Conservation (phyloP, 1,140 invertebrate genomes). For the Artemia franciscana region DNA sequence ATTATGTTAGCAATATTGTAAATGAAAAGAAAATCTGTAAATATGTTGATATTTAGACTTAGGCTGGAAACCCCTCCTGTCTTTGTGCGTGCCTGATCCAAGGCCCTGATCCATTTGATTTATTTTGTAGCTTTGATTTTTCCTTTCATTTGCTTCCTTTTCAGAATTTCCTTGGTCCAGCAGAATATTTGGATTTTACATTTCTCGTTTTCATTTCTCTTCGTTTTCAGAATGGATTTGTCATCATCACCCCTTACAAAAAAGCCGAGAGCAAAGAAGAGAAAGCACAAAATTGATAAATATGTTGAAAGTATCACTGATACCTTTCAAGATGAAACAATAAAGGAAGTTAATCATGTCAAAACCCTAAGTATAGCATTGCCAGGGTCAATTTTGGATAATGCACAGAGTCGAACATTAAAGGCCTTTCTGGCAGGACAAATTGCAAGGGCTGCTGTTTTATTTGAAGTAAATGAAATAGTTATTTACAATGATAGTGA, state of each 20-base stretch:
- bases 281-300: background rate
- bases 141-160: no score
- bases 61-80: no score
- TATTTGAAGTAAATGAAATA: slow-evolving; percentile 78
- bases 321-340: background rate
- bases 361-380: slow-evolving; percentile 69
- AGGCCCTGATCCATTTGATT: no score
- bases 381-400: slow-evolving; percentile 84
- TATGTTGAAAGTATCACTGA: background rate
- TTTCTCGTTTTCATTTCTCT: no score
- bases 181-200: no score
- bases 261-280: background rate
- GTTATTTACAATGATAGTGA: slow-evolving; percentile 31
- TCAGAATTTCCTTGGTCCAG: no score
- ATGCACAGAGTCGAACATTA: slow-evolving; percentile 69
- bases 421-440: slow-evolving; percentile 76
- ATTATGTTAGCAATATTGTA: no score
- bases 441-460: slow-evolving; percentile 76
- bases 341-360: background rate
- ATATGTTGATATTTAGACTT: no score
- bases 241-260: background rate
- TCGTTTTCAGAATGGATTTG: no score
- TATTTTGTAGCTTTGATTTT: no score
- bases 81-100: no score
- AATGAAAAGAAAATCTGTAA: no score